Evolutionary conservation across 2,888 invertebrate genomes (phyloP), one percentile per base, ranked within the genome.

Genomic region (Ormyrus thymus): DNA sequence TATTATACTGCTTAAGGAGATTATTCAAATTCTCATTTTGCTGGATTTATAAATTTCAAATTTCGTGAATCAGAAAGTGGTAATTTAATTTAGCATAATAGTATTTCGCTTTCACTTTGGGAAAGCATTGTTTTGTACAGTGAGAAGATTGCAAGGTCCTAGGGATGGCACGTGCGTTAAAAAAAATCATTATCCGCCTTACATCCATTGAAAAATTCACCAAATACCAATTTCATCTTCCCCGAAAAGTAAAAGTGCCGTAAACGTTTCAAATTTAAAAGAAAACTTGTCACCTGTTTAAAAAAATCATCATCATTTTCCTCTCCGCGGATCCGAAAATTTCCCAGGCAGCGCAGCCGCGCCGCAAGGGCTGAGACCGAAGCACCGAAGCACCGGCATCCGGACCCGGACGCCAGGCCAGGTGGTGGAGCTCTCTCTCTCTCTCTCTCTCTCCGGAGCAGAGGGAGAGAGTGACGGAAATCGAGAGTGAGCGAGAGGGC

Each of bases 71-170:
- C 29, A 29, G 29, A 29, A 48, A 64, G 55, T 55, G 56, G 48
- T 15, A 69, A 55, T 56, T 68, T 45, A 71, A 46, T 55, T 72
- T 62, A 46, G 62, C 64, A 13, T 53, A 7, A 13, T 53, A 29
- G 15, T 55, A 29, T 9, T 11, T 61, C 1, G 56, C 73, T 73
- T 73, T 73, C 73, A 13, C 73, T 74, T 74, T 50, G 58, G 65
- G 73, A 74, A 64, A 65, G 65, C 53, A 72, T 62, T 72, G 51
- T 64, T 11, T 11, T 51, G 43, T 46, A 48, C 8, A 13, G 8
- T 13, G 46, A 61, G 61, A 53, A 62, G 58, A 62, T 50, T 45
- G 4, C 29, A 2, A 61, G 71, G 43, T 71, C 13, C 53, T 43
- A 61, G 43, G n/a, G n/a, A 2, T 51, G 71, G 53, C 53, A 62